Percentiles rank a stretch among this genome's conserved stretches.
Conservation (phyloP, 2,113 vertebrate species). For the Elachura formosa region DNA sequence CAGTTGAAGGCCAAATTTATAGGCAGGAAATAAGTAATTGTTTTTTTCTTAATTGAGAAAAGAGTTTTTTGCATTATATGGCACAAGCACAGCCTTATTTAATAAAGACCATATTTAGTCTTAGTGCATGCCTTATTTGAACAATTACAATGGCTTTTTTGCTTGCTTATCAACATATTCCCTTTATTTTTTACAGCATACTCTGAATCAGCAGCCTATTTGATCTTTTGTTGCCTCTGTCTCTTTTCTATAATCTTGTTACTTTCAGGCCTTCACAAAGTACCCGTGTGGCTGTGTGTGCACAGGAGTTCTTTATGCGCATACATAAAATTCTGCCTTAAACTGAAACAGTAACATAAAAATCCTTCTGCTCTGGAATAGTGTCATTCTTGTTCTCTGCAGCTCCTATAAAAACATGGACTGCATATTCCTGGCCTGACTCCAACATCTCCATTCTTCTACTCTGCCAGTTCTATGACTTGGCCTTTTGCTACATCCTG, state of each 20-base stretch:
- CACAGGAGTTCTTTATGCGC: accelerated
- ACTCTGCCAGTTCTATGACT: not conserved
- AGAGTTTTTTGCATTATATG: not conserved
- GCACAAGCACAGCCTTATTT: not conserved
- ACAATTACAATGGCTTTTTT: accelerated
- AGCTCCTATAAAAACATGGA: not conserved
- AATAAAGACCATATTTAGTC: not conserved
- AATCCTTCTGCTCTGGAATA: not conserved
- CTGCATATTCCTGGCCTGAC: not conserved
- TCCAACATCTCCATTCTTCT: not conserved
- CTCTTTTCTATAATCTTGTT: not conserved
- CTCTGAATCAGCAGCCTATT: not conserved
- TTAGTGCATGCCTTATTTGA: not conserved
- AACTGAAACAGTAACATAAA: not conserved
- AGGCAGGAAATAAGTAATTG: not conserved
- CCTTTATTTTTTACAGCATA: not conserved
- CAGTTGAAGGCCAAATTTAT: not conserved
- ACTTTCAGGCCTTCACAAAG: not conserved
- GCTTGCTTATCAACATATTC: not conserved
- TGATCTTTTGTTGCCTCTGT: not conserved
- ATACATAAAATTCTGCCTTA: not conserved
- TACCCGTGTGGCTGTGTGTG: accelerated
- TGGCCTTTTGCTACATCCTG: not conserved
- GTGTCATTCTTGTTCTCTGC: not conserved
- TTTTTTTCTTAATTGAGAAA: not conserved